phyloP scores from a whole-genome alignment of 2,888 invertebrate genomes.

The Tetranychus truncatus region DNA sequence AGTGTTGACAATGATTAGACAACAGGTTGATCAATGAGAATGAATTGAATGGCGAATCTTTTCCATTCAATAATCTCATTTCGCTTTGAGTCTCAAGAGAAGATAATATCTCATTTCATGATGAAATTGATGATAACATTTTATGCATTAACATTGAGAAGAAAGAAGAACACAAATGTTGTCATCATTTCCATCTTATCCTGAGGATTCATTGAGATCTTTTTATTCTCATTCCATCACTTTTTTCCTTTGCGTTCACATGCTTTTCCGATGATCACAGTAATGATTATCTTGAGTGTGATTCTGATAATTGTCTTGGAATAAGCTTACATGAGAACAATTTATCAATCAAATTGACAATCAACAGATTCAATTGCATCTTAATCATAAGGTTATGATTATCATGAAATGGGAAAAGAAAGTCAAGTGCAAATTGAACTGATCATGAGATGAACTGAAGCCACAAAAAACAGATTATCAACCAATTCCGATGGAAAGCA shows the following conservation, averaged over 20 bases:
- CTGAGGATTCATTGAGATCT: background rate
- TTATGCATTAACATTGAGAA: background rate
- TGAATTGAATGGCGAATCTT: background rate
- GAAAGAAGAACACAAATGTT: background rate
- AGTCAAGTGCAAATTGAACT: too few relatives aligned
- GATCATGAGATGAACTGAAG: too few relatives aligned
- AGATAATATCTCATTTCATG: background rate
- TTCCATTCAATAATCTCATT: background rate
- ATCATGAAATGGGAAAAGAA: too few relatives aligned
- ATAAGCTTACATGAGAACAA: background rate
- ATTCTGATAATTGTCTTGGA: background rate
- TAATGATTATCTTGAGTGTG: background rate
- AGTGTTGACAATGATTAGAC: background rate
- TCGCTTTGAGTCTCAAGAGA: background rate
- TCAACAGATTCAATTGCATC: background rate
- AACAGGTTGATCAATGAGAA: background rate
- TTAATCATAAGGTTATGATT: background rate
- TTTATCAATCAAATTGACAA: background rate
- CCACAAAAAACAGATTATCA: too few relatives aligned
- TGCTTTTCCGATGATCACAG: background rate
- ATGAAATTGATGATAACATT: background rate
- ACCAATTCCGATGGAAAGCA: too few relatives aligned
- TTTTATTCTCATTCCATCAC: background rate
- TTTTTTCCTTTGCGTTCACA: too few relatives aligned
- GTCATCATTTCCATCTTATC: background rate